Percentiles rank a stretch among this genome's conserved stretches.
Conservation (phyloP, 1,140 invertebrate species). For the Solenopsis invicta region DNA sequence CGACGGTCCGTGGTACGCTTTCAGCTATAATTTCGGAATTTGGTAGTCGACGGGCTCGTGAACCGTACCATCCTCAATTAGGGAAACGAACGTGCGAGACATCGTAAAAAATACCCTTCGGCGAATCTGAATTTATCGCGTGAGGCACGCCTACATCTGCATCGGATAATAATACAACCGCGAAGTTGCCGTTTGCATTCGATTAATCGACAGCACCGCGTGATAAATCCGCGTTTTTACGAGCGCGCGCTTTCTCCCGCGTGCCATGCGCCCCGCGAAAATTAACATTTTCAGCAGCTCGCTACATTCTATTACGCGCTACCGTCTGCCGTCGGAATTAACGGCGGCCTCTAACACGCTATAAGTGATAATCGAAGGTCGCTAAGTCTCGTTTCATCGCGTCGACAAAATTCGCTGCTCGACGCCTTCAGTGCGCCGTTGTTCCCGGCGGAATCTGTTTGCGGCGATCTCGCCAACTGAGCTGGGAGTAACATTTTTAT, state of each 20-base stretch:
- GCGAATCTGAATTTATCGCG: constrained; percentile 47
- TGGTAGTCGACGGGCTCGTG: not conserved
- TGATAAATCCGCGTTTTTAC: constrained; percentile 54
- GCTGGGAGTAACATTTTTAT: constrained; percentile 13
- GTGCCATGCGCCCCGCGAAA: not conserved
- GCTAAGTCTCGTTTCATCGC: not conserved
- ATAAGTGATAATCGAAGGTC: constrained; percentile 31
- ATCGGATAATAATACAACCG: constrained; percentile 34
- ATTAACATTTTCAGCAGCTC: constrained; percentile 64
- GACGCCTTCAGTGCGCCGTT: not conserved
- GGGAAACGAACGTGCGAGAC: constrained; percentile 16
- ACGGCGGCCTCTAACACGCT: not conserved
- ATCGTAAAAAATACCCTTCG: constrained; percentile 30
- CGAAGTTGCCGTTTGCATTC: constrained; percentile 45
- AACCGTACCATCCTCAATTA: constrained; percentile 24
- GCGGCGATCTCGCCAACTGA: not conserved
- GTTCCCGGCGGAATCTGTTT: constrained; percentile 4
- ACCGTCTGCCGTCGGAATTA: constrained; percentile 46
- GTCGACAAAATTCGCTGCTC: not conserved
- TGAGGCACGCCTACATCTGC: constrained; percentile 45
- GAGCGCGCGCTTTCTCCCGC: constrained; percentile 2
- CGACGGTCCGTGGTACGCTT: not conserved
- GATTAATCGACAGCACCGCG: constrained; percentile 40
- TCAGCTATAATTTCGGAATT: not conserved
- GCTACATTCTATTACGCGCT: constrained; percentile 61